Evolutionary conservation across 2,888 invertebrate species (phyloP).

Genomic region (Acholoe squamosa): DNA sequence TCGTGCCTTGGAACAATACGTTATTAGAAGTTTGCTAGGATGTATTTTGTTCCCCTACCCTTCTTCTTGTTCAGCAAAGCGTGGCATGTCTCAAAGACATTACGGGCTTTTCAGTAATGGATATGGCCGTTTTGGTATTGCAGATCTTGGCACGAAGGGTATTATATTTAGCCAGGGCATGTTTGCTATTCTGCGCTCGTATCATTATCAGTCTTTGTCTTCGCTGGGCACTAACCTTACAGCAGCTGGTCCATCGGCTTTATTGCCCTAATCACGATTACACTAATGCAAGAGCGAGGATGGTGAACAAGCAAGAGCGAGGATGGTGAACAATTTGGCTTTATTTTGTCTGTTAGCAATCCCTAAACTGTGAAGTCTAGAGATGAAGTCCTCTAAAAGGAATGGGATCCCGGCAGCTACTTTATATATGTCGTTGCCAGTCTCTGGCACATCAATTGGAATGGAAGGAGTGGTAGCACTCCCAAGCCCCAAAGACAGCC

Average conservation of each 20-base stretch:
- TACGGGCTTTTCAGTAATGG: neutral
- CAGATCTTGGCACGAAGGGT: constrained; percentile 39
- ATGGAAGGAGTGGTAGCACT: neutral
- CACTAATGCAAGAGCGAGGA: neutral
- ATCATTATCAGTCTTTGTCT: constrained; percentile 33
- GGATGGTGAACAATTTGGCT: neutral
- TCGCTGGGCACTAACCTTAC: neutral
- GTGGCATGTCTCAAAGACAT: constrained; percentile 10
- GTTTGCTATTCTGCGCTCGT: constrained; percentile 9
- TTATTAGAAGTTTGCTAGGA: neutral
- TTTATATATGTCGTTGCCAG: neutral
- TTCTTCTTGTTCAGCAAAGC: neutral
- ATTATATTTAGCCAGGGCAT: constrained; percentile 18
- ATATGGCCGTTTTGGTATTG: constrained; percentile 47
- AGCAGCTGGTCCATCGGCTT: neutral
- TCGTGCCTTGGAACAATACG: constrained; percentile 36
- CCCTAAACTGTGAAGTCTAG: neutral
- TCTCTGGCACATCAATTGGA: neutral
- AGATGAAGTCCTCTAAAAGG: constrained; percentile 5
- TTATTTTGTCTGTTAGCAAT: neutral
- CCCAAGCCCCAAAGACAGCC: neutral
- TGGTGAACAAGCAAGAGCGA: neutral
- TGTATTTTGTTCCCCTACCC: neutral
- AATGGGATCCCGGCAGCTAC: neutral
- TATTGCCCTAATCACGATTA: neutral